phyloP scores from a whole-genome alignment of 2,888 invertebrate species.

The Drosophila paranaensis region DNA sequence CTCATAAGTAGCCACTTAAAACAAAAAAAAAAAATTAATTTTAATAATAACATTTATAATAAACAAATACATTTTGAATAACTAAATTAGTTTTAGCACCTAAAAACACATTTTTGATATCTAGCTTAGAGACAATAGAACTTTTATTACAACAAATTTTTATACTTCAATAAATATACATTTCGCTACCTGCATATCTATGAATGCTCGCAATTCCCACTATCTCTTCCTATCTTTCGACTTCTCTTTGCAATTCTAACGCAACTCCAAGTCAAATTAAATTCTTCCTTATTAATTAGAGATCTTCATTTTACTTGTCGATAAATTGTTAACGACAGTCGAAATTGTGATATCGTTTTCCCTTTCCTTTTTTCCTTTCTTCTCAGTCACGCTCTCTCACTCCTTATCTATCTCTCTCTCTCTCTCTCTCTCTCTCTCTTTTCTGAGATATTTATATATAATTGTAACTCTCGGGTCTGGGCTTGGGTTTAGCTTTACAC shows the following conservation, averaged over 20 bases:
- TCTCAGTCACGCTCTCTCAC: constrained; percentile 11
- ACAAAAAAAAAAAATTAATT: constrained; percentile 37
- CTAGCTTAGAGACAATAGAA: constrained; percentile 45
- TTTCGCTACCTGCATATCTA: constrained; percentile 50
- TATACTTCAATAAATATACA: constrained; percentile 74
- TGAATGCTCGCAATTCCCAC: constrained; percentile 29
- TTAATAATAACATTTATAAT: constrained; percentile 26
- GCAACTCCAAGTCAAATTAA: constrained; percentile 5
- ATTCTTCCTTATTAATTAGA: not conserved
- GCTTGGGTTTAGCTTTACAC: constrained; percentile 74
- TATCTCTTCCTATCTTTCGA: not conserved
- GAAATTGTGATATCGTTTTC: constrained; percentile 14
- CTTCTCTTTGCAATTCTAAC: constrained; percentile 16
- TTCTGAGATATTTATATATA: constrained; percentile 29
- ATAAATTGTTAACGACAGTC: constrained; percentile 6
- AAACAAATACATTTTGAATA: constrained; percentile 44
- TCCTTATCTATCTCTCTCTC: constrained; percentile 8
- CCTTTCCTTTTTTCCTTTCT: constrained; percentile 1
- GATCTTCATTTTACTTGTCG: not conserved
- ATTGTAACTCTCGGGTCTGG: constrained; percentile 64
- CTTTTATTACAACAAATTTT: constrained; percentile 64
- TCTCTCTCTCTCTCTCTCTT: not conserved
- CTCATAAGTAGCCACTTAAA: constrained; percentile 62
- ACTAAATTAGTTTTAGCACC: constrained; percentile 59
- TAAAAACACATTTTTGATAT: constrained; percentile 63